Conservation (phyloP, 2,113 vertebrate species). For the Capreolus pygargus region DNA sequence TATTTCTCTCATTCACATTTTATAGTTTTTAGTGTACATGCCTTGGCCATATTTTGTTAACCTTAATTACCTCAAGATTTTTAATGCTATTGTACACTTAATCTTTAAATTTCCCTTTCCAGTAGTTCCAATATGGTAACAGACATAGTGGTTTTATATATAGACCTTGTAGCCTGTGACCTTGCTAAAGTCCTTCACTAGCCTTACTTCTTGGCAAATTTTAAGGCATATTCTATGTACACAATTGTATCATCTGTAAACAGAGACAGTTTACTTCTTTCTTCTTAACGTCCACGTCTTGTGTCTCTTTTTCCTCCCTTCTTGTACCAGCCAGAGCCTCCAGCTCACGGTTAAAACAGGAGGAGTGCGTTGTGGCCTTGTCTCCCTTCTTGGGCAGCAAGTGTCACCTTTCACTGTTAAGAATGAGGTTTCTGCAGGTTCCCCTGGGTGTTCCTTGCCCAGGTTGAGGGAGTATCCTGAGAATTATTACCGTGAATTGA, state of each 20-base stretch:
- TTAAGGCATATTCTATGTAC: neutral
- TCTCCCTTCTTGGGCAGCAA: neutral
- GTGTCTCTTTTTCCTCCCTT: neutral
- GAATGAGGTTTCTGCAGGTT: too few species aligned
- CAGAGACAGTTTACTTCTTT: neutral
- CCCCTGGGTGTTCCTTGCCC: too few species aligned
- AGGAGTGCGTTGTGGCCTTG: too few species aligned
- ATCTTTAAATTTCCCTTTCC: neutral
- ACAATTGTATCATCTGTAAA: neutral
- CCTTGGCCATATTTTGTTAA: neutral
- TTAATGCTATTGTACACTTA: neutral
- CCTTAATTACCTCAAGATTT: neutral
- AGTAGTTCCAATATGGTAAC: fast-evolving
- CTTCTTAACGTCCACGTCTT: neutral
- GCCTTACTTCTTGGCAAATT: neutral
- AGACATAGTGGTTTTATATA: neutral
- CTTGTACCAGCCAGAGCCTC: neutral
- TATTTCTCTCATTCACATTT: neutral
- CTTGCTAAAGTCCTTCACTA: neutral
- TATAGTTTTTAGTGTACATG: neutral
- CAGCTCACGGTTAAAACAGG: too few species aligned
- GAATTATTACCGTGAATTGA: neutral
- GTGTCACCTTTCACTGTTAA: neutral
- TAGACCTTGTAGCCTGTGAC: neutral
- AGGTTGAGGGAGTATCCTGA: neutral